These are phyloP conservation scores for Lepidocyrtinus sp. DNA, from an alignment of 2,888 invertebrate genomes.

Conservation along the genomic window DNA sequence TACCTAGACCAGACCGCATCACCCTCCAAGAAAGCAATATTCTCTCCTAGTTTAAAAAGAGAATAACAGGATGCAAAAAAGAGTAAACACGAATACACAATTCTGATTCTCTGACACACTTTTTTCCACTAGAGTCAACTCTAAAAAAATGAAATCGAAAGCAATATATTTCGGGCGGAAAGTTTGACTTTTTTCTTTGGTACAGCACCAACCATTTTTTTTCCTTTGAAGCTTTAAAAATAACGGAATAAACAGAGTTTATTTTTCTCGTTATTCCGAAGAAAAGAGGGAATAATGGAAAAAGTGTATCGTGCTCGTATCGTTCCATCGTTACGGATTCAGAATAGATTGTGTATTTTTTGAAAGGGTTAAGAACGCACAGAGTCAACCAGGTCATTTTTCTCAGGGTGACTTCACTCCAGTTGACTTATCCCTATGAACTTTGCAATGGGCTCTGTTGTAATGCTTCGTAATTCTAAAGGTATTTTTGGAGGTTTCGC, in stretches of 20 bases:
- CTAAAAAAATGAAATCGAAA: neutral
- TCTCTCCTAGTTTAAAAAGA: no score
- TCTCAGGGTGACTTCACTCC: neutral
- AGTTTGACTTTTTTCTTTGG: neutral
- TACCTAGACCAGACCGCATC: no score
- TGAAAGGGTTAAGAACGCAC: neutral
- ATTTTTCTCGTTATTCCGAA: neutral
- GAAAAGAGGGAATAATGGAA: neutral
- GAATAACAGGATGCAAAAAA: neutral
- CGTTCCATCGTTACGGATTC: neutral
- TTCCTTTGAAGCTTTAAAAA: neutral
- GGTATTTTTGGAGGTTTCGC: neutral
- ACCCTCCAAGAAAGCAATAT: no score
- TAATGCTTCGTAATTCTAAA: neutral
- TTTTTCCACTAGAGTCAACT: neutral
- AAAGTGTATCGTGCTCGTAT: no score
- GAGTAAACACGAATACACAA: neutral
- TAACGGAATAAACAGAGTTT: neutral
- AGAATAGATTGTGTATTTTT: neutral
- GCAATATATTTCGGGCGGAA: neutral
- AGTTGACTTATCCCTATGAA: neutral
- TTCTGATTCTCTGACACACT: neutral
- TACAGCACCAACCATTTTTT: neutral
- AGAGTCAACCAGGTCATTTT: neutral
- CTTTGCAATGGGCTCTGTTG: neutral